Base-by-base conservation (phyloP, 2,888 invertebrate genomes). In the Hypselothyrea guttata region DNA sequence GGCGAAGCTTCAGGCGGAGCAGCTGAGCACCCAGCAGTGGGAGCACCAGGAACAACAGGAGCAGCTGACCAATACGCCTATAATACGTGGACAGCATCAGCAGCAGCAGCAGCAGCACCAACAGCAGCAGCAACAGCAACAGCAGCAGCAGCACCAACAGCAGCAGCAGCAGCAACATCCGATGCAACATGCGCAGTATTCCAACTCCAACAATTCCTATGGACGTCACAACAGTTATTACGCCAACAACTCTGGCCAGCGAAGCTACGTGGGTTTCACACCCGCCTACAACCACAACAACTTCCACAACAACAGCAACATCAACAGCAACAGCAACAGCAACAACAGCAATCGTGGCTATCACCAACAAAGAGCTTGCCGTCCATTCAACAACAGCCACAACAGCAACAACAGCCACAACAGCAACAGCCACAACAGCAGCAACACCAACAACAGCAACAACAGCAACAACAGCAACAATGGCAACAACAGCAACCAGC, bases 371-470 rank as follows among this genome's bases (percentile, higher is more conserved):
- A 22, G 5, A 22, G 2, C 22, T 5, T 22, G 2, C 22, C 22
- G 22, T 22, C 22, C 52, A 52, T 22, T 15, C 46, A 22, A 2
- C 55, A 40, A 13, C 34, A 22, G 27, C 28, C 28, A 9, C 54
- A 42, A n/a, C 31, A 38, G 28, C 53, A 16, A 15, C 11, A 35
- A 13, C 30, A 62, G 40, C 72, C 69, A 34, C 69, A 67, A 48
- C 57, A 61, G 9, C 33, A 18, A 34, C 15, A 35, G 11, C 30
- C 8, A 15, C 13, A 37, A 12, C 35, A 61, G 42, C 73, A 73
- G 18, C 68, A 66, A 46, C 54, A 60, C 8, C 44, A 31, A 16
- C 22, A 45, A 22, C 27, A 34, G 13, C 49, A 22, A 8, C 41
- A 51, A 35, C 46, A 42, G 16, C 37, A 37, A 22, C 15, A 11